Percentiles rank a stretch among this genome's conserved stretches.
Evolutionary conservation across 2,797 vertebrate species (phyloP).

Genomic region (Phalloptychus januarius): DNA sequence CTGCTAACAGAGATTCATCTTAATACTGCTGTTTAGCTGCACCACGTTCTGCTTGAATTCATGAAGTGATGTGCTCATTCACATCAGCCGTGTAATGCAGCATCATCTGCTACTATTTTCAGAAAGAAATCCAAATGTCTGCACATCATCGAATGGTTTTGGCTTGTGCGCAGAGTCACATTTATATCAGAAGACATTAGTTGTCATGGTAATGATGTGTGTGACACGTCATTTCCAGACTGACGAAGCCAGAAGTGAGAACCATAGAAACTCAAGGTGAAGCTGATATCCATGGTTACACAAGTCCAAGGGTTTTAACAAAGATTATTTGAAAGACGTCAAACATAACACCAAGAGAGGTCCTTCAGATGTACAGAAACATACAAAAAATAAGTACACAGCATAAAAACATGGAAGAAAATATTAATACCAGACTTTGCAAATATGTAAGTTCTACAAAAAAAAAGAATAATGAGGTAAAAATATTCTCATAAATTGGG

Average conservation of each 20-base stretch:
- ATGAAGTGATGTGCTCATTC: constrained; percentile 17
- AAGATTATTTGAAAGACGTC: constrained; percentile 21
- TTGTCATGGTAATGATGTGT: constrained; percentile 53
- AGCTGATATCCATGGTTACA: constrained; percentile 12
- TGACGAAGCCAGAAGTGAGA: constrained; percentile 33
- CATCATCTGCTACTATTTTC: constrained; percentile 38
- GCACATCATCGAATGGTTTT: constrained; percentile 25
- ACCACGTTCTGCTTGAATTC: constrained; percentile 32
- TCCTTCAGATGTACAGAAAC: constrained; percentile 3
- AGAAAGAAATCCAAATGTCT: constrained; percentile 43
- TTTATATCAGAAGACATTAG: constrained; percentile 34
- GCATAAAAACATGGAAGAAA: background rate
- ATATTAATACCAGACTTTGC: background rate
- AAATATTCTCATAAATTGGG: background rate
- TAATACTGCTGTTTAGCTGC: constrained; percentile 48
- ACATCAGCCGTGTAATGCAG: constrained; percentile 13
- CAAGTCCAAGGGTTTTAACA: constrained; percentile 5
- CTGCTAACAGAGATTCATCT: constrained; percentile 50
- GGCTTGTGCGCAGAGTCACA: constrained; percentile 40
- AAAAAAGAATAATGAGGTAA: background rate
- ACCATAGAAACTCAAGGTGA: constrained; percentile 22
- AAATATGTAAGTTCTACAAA: background rate
- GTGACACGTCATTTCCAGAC: constrained; percentile 47
- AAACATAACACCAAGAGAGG: background rate
- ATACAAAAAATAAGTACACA: background rate